Percentiles rank a stretch among this genome's conserved stretches.
phyloP scores from a whole-genome alignment of 2,797 vertebrate genomes.

The Enteromius thamalakanensis region DNA sequence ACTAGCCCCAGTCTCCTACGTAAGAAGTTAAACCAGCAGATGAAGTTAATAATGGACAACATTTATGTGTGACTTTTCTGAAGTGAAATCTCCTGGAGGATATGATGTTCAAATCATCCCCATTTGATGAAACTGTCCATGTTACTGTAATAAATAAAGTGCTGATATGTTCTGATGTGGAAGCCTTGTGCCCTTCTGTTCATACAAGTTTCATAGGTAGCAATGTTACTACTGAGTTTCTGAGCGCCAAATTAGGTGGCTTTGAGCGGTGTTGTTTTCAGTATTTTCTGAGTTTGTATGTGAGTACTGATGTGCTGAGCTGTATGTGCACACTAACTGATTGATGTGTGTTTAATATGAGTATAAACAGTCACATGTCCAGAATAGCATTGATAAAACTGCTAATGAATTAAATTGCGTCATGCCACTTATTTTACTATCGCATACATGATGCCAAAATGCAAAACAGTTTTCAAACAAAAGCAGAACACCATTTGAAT shows the following conservation, averaged over 20 bases:
- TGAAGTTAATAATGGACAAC: neutral
- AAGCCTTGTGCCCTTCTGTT: neutral
- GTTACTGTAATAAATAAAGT: conserved; percentile 11
- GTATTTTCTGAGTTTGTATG: neutral
- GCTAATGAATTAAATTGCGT: neutral
- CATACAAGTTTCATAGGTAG: neutral
- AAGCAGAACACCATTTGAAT: neutral
- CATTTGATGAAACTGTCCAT: neutral
- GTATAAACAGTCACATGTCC: conserved; percentile 20
- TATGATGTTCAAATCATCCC: conserved; percentile 4
- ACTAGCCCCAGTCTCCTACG: neutral
- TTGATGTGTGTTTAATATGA: conserved; percentile 27
- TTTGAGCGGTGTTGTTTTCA: neutral
- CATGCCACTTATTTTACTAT: neutral
- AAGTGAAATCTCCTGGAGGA: neutral
- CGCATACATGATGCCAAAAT: neutral
- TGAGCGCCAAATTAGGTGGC: neutral
- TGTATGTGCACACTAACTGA: conserved; percentile 9
- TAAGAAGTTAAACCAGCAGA: neutral
- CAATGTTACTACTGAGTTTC: neutral
- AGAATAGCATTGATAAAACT: conserved; percentile 28
- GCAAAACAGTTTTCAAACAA: neutral
- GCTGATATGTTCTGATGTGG: conserved; percentile 14
- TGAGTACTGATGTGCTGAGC: conserved; percentile 4
- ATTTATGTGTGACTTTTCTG: neutral